Evolutionary conservation across 2,888 invertebrate genomes (phyloP), one percentile per base, ranked within the genome.

Genomic region (Drosophila acutilabella): DNA sequence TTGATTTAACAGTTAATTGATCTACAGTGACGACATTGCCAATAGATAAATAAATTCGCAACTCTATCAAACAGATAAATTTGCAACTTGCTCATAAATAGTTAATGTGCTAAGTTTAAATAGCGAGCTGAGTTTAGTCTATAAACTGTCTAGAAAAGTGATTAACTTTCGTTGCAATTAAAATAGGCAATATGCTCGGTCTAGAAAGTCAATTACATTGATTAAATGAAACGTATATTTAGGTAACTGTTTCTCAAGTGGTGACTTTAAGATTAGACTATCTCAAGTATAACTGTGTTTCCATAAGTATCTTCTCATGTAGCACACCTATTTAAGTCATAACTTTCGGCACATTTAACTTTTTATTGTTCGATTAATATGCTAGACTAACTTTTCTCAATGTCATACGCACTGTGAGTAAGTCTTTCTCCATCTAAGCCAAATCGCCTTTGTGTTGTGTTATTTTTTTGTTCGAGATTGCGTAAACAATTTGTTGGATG

Each of bases 1-100:
- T 89, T 89, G 85, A 87, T 87, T 87, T 84, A 70, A 74, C 87
- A 89, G 89, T 81, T 83, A 83, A 83, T 83, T 83, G 83, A 89
- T 83, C 87, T 73, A 74, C 81, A 61, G 45, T 59, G 75, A 64
- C 57, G 69, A 78, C 74, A 78, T 71, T 74, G 74, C 66, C 74
- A 77, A 74, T 74, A 41, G 30, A 10, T n/a, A 36, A 20, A 48
- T 11, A 65, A 18, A 26, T 40, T 45, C 11, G 26, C 13, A 48
- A 59, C 41, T 66, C 61, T 58, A 44, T 40, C 36, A 45, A 58
- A 58, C 20, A 23, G 58, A 48, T 59, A 20, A 38, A 57, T 40
- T 38, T 40, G 30, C 60, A 62, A 73, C 42, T 74, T 64, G 62
- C 48, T 14, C 80, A 71, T 80, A 58, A 80, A 82, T 76, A 67